A percentile compares a stretch with the other conserved stretches of the same genome.
These are phyloP conservation scores for Cyprinodon diabolis DNA, from an alignment of 2,797 vertebrate genomes.

Conservation along the genomic window DNA sequence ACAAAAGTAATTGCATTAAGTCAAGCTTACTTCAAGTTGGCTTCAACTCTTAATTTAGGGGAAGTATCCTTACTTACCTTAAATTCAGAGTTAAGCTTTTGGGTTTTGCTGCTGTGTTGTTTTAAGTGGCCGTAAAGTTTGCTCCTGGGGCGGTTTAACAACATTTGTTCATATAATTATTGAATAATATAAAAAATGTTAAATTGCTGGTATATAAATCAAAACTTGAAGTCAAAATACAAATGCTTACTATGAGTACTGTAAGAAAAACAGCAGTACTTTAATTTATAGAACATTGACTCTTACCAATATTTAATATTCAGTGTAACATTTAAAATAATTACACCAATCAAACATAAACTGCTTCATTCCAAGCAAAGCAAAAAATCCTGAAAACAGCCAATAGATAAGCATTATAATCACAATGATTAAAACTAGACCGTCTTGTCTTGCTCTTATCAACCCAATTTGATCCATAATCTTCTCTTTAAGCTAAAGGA, in stretches of 20 bases:
- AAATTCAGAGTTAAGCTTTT: no score
- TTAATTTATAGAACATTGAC: no score
- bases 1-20: conserved; percentile 1
- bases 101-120: neutral
- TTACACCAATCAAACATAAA: no score
- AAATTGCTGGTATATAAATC: neutral
- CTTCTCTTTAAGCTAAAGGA: neutral
- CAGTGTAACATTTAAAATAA: neutral
- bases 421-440: neutral
- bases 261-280: neutral
- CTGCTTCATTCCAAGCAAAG: no score
- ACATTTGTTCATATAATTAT: neutral
- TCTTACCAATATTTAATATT: neutral
- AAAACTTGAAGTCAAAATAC: neutral
- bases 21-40: no score
- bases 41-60: neutral
- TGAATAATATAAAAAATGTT: no score
- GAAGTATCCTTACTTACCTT: no score
- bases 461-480: neutral
- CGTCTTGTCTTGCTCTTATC: no score
- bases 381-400: neutral
- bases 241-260: neutral
- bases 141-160: neutral
- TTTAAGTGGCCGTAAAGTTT: neutral
- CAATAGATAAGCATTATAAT: neutral